phyloP scores from a whole-genome alignment of 2,113 vertebrate genomes.

The Megalops atlanticus region DNA sequence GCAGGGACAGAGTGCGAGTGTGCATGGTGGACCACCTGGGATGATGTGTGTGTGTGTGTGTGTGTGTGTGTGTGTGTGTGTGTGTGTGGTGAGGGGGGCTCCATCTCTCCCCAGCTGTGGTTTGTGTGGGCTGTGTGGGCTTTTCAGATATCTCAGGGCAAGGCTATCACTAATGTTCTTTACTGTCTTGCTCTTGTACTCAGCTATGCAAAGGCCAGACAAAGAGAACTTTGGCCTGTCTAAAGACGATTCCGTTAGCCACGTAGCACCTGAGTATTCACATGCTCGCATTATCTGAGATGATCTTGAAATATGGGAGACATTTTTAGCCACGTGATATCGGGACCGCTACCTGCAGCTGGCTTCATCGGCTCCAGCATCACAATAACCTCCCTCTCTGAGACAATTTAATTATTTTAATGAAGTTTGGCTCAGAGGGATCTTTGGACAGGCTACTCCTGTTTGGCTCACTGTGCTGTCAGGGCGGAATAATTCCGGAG shows the following conservation, averaged over 20 bases:
- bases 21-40: not conserved
- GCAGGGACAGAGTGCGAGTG: not conserved
- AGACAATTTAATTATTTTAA: constrained; percentile 27
- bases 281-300: not conserved
- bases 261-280: too few species aligned
- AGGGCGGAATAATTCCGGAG: not conserved
- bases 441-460: not conserved
- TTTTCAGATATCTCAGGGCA: not conserved
- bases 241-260: too few species aligned
- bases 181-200: too few species aligned
- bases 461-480: not conserved
- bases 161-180: not conserved
- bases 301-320: not conserved
- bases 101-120: not conserved
- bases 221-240: too few species aligned
- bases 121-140: not conserved
- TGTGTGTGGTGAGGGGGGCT: not conserved
- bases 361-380: not conserved
- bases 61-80: not conserved
- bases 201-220: too few species aligned
- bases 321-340: not conserved
- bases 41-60: too few species aligned
- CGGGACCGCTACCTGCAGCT: not conserved
- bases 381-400: not conserved
- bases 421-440: constrained; percentile 16